Conservation (phyloP, 2,797 vertebrate species). For the Delichon dasypus region DNA sequence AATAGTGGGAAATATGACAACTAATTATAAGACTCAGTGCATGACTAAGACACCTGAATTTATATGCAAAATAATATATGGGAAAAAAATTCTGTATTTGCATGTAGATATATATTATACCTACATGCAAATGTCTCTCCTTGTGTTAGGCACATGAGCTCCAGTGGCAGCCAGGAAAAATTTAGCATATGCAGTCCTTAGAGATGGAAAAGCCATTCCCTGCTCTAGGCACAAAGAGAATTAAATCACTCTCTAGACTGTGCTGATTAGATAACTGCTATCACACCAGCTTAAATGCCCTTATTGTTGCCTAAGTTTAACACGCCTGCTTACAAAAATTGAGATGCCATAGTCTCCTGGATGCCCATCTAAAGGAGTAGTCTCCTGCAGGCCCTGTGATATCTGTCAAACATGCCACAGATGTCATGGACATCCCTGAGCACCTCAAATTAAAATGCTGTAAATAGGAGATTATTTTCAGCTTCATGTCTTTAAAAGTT, state of each 20-base stretch:
- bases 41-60: neutral
- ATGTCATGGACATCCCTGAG: neutral
- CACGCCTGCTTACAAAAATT: neutral
- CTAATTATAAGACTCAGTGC: neutral
- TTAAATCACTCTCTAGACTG: neutral
- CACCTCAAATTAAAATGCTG: neutral
- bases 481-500: neutral
- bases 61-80: neutral
- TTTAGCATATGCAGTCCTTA: neutral
- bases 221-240: neutral
- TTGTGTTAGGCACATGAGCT: neutral
- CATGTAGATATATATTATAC: no score
- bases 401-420: neutral
- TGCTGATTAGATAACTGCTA: neutral
- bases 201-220: neutral
- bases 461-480: neutral
- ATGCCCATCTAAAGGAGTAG: neutral
- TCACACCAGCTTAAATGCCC: neutral
- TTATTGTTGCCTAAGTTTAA: neutral
- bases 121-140: neutral
- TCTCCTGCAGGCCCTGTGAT: neutral
- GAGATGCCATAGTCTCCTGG: neutral
- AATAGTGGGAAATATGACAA: neutral
- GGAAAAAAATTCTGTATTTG: neutral
- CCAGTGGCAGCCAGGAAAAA: neutral